Base-by-base conservation (phyloP, 2,113 vertebrate genomes). In the Rostratula benghalensis region DNA sequence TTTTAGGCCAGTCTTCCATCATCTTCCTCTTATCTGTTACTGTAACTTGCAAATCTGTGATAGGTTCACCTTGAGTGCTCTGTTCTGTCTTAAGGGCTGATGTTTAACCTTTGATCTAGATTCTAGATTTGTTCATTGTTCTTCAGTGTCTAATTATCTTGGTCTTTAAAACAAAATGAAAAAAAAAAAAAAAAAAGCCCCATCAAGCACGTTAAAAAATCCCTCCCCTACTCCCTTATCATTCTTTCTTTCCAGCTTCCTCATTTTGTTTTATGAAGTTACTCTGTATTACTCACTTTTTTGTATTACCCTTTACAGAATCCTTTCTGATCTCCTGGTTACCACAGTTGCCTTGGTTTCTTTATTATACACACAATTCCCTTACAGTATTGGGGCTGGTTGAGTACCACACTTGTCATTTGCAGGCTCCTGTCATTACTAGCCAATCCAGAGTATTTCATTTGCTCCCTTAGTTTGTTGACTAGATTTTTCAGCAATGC, bases 21-120 rank as follows among this genome's bases (percentile, higher is more conserved):
- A 50, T 41, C 39, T 28, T 86, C 65, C 56, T 82, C 89, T 92
- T 69, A 50, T 74, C 43, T 86, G 76, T 96, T 84, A 46, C 51
- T 71, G 25, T 54, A 79, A 31, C 51, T 91, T 78, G 43, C 39
- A 89, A 79, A 74, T 43, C 51, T 84, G 6, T 65, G 90, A 84
- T 54, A 65, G 25, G 39, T 90, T 89, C 81, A 93, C 90, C 89
- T 68, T 87, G 60, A 97, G 69, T 93, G 48, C 70, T 87, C 63
- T 94, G 41, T 79, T 82, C 82, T 95, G 63, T 94, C 82, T 93
- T 90, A 91, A 89, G 76, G 95, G 71, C 78, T 85, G 83, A 67
- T 91, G 46, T 91, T 97, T 97, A 96, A 97, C 97, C 96, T 97
- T 96, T 96, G 70, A 89, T 94, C 67, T 68, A 57, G 88, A 93